Percentiles rank a stretch among this genome's conserved stretches.
Conservation (phyloP, 2,888 invertebrate genomes). For the Morinoia aosen region DNA sequence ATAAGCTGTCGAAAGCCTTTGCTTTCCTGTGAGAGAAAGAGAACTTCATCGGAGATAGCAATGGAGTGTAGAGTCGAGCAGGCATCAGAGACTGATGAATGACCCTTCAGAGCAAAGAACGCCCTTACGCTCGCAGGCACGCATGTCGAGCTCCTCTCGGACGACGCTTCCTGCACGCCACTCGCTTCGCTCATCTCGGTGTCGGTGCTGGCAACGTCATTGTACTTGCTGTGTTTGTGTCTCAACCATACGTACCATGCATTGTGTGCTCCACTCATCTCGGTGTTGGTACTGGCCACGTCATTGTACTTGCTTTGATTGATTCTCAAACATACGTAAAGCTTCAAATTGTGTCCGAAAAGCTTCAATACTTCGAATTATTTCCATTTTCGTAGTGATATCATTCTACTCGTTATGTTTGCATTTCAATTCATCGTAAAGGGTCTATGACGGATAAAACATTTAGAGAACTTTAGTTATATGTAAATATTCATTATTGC, state of each 20-base stretch:
- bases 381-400: not conserved
- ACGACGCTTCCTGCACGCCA: slow-evolving; percentile 2
- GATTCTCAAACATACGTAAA: too few species aligned
- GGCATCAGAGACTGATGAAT: slow-evolving; percentile 28
- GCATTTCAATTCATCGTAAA: not conserved
- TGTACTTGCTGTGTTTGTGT: not conserved
- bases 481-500: not conserved
- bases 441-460: not conserved
- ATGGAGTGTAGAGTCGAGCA: not conserved
- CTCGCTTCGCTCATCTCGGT: not conserved
- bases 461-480: not conserved
- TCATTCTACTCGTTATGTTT: not conserved
- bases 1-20: not conserved
- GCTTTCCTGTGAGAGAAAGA: not conserved
- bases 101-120: slow-evolving; percentile 31
- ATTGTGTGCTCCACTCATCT: too few species aligned
- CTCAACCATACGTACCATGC: too few species aligned
- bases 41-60: not conserved
- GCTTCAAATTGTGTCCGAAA: too few species aligned
- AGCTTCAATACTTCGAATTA: not conserved
- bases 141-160: not conserved
- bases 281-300: too few species aligned
- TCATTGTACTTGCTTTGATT: too few species aligned
- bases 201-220: not conserved
- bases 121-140: not conserved